Percentiles rank a stretch among this genome's conserved stretches.
phyloP scores from a whole-genome alignment of 1,140 invertebrate genomes.

The Patella vulgata region DNA sequence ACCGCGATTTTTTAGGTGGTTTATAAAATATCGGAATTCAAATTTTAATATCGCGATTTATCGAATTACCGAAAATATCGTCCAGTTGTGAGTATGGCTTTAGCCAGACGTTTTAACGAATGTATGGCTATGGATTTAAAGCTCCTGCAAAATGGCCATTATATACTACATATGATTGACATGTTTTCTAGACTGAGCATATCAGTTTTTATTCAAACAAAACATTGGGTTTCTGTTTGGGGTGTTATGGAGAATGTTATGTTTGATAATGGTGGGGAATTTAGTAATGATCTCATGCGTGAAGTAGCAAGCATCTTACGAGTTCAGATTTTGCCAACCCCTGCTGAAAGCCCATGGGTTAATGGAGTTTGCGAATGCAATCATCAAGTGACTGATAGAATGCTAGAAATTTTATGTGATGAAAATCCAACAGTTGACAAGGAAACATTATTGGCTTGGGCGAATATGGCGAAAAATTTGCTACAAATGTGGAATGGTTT shows the following conservation, averaged over 20 bases:
- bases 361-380: conserved; percentile 25
- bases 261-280: conserved; percentile 7
- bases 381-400: conserved; percentile 24
- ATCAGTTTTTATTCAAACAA: conserved; percentile 14
- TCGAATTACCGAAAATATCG: no score
- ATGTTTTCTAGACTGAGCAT: conserved; percentile 19
- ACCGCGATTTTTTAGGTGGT: conserved; percentile 1
- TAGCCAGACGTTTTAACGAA: conserved; percentile 18
- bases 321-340: conserved; percentile 2
- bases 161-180: conserved; percentile 24
- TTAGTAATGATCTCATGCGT: conserved; percentile 1
- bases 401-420: conserved; percentile 18
- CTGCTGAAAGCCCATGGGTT: conserved; percentile 12
- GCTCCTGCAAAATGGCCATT: conserved; percentile 2
- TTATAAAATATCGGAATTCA: conserved; percentile 12
- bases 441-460: conserved; percentile 14
- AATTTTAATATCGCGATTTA: no score
- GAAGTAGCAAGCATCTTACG: conserved; percentile 2
- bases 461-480: conserved; percentile 30
- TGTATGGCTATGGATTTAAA: conserved; percentile 21
- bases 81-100: conserved; percentile 7
- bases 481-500: conserved; percentile 36
- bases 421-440: neutral
- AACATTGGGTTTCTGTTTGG: conserved; percentile 17
- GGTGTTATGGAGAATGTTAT: conserved; percentile 17